Conservation (phyloP, 2,888 invertebrate species). For the Agrenia bidenticulata region DNA sequence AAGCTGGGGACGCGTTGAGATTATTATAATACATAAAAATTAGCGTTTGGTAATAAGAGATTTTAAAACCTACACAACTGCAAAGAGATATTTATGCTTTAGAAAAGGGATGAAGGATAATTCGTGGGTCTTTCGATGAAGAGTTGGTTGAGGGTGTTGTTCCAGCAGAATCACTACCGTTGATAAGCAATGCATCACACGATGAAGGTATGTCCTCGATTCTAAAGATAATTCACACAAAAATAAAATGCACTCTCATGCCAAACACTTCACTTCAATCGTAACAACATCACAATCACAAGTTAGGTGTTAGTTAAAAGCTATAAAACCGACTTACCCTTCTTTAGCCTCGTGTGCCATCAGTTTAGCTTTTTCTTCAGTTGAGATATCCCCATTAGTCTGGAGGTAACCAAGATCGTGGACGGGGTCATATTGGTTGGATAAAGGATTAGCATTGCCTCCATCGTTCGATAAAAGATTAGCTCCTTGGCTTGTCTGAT, state of each 20-base stretch:
- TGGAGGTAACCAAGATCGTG: conserved; percentile 29
- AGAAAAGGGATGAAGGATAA: conserved; percentile 46
- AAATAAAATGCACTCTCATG: conserved; percentile 1
- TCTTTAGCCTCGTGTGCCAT: conserved; percentile 45
- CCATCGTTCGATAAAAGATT: conserved; percentile 32
- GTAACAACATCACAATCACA: neutral
- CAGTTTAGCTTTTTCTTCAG: conserved; percentile 40
- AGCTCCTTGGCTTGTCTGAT: conserved; percentile 24
- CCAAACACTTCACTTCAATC: neutral
- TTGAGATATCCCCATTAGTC: conserved; percentile 31
- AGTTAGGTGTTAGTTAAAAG: neutral
- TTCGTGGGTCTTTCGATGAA: conserved; percentile 41
- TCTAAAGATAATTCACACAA: conserved; percentile 25
- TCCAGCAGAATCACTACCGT: conserved; percentile 31
- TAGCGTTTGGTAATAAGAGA: neutral
- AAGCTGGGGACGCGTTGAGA: too few relatives aligned
- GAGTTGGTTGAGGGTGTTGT: conserved; percentile 33
- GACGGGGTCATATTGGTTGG: conserved; percentile 40
- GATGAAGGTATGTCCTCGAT: conserved; percentile 43
- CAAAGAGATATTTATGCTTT: conserved; percentile 34
- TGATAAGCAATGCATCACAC: conserved; percentile 36
- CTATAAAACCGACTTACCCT: conserved; percentile 26
- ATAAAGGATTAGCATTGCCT: conserved; percentile 32
- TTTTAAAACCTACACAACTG: neutral
- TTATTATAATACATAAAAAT: neutral